Evolutionary conservation across 92 coral and sea anemone genomes (phyloP).

Genomic region (Zoanthus solanderi): DNA sequence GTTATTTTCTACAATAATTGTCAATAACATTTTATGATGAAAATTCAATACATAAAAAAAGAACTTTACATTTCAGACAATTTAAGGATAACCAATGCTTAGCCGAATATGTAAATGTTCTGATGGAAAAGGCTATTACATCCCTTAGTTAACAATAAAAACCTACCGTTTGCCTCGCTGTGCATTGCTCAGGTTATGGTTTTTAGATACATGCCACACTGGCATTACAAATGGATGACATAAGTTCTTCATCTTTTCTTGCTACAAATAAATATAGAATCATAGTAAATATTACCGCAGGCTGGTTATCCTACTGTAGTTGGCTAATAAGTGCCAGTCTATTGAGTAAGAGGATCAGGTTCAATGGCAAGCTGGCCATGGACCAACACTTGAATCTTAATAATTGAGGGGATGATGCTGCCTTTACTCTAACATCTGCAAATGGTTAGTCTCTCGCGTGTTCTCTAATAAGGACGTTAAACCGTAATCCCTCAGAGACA

Average conservation of each 20-base stretch:
- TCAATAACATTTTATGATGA: too few relatives aligned
- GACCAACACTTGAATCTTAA: too few relatives aligned
- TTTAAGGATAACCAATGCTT: too few relatives aligned
- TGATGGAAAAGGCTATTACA: not conserved
- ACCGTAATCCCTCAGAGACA: too few relatives aligned
- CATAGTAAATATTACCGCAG: not conserved
- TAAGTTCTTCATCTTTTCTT: conserved; percentile 25
- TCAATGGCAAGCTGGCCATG: too few relatives aligned
- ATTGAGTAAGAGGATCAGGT: not conserved
- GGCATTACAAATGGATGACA: conserved; percentile 49
- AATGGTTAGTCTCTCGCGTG: too few relatives aligned
- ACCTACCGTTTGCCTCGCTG: not conserved
- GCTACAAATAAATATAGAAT: not conserved
- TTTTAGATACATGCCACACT: conserved; percentile 30
- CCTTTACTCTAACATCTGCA: too few relatives aligned
- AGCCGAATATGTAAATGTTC: not conserved
- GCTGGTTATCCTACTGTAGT: not conserved
- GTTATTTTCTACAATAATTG: too few relatives aligned
- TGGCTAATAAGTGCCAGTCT: not conserved
- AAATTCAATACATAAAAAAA: too few relatives aligned
- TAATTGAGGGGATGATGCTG: too few relatives aligned
- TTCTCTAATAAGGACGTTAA: too few relatives aligned
- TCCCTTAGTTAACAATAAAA: not conserved
- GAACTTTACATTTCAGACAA: too few relatives aligned
- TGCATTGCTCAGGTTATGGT: not conserved